Base-by-base conservation (phyloP, 2,797 vertebrate genomes). In the Sebastes steindachneri region DNA sequence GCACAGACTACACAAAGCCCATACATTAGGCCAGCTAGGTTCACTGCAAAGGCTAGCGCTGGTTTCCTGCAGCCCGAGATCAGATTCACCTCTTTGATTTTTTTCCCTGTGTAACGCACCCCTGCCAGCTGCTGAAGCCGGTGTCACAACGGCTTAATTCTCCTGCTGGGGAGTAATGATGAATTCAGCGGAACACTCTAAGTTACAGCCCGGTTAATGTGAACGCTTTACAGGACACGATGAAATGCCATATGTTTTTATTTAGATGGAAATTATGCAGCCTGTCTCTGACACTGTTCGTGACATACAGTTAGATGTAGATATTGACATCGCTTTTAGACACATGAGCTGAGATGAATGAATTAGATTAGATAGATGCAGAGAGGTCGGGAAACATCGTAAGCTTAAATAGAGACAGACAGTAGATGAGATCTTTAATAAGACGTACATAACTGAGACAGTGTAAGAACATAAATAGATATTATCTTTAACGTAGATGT, bases 11-110 rank as follows among this genome's bases (percentile, higher is more conserved):
- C 84, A 70, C 78, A 54, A 26, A 89, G 74, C 79, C 81, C 80
- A 86, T 88, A 83, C 83, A 77, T 85, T 84, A 86, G 64, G 83
- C 72, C 68, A 75, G 66, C 82, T 72, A 77, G 91, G 93, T 92
- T 95, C 94, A 95, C 72, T 92, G 91, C 84, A 86, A 77, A 91
- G 89, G 87, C 81, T 64, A 57, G 75, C 41, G 62, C 83, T 23
- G 67, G 87, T 86, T 93, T 95, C 92, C 90, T 92, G 85, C 85
- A 82, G 79, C 66, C 80, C 26, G 31, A 76, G 79, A 86, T 86
- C 89, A 79, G 71, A 82, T 89, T 88, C 86, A 71, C 31, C 66
- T 59, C 75, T 86, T 80, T 82, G 79, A 83, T 88, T 90, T 82
- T 74, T 67, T 60, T 29, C 51, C 59, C 59, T 23, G 77, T 84